These are phyloP conservation scores for Lasaia peninsularis DNA, from an alignment of 1,140 invertebrate species.

Conservation along the genomic window DNA sequence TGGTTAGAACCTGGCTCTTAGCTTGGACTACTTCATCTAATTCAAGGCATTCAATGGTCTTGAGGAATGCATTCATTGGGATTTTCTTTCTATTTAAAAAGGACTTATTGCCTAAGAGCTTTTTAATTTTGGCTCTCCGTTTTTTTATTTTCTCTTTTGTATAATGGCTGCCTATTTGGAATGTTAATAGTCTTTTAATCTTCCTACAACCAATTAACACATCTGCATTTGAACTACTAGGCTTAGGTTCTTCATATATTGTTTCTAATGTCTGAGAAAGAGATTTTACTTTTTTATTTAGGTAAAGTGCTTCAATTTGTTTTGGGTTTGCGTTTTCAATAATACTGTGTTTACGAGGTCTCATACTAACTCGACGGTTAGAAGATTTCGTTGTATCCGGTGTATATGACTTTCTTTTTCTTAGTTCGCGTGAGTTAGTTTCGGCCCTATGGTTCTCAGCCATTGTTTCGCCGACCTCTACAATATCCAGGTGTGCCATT, in stretches of 20 bases:
- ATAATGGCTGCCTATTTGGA: conserved; percentile 64
- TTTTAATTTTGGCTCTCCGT: conserved; percentile 68
- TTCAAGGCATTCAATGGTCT: conserved; percentile 65
- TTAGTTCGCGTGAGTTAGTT: conserved; percentile 44
- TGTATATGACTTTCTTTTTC: conserved; percentile 57
- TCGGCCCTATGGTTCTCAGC: conserved; percentile 27
- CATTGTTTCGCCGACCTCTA: conserved; percentile 49
- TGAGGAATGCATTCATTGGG: conserved; percentile 66
- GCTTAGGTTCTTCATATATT: conserved; percentile 66
- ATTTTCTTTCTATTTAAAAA: conserved; percentile 70
- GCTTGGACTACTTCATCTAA: conserved; percentile 58
- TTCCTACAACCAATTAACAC: conserved; percentile 55
- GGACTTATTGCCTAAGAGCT: conserved; percentile 62
- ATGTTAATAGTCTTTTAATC: conserved; percentile 69
- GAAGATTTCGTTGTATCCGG: conserved; percentile 49
- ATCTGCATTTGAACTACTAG: conserved; percentile 38
- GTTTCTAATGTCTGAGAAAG: conserved; percentile 65
- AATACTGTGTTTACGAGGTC: conserved; percentile 54
- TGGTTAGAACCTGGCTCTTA: conserved; percentile 39
- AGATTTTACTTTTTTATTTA: conserved; percentile 63
- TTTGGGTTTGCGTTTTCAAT: conserved; percentile 57
- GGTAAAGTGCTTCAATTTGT: conserved; percentile 67
- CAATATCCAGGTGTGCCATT: conserved; percentile 67
- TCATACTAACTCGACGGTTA: conserved; percentile 65
- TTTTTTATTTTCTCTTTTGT: conserved; percentile 70